Base-by-base conservation (phyloP, 2,888 invertebrate genomes). In the Cryptocheilus praepositus region DNA sequence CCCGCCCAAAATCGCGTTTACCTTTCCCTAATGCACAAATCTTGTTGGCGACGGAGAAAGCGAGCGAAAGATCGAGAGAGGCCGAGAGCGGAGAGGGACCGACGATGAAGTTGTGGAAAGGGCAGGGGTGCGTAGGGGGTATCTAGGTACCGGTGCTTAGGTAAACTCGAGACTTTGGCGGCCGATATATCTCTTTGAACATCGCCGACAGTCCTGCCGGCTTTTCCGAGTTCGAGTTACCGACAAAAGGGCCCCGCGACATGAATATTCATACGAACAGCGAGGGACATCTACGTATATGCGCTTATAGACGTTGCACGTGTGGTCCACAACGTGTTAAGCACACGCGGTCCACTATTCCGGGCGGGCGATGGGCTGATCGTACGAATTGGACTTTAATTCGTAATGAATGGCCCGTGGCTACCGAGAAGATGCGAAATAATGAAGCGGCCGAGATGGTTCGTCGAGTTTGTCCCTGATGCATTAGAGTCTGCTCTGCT, bases 11-110 rank as follows among this genome's bases (percentile, higher is more conserved):
- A 83, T 77, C 74, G 79, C 79, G 76, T 83, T 83, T 82, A 81
- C 80, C 75, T 80, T 81, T 70, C 64, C 64, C 65, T 82, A 83
- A 82, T 83, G 82, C 81, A 83, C 79, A 77, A 83, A 83, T 82
- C 83, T 80, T 77, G 81, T 83, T 66, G 52, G 63, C 56, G 56
- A 59, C 62, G 18, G 56, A 19, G 55, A 60, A 25, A 45, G 54
- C 3, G 52, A 52, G 15, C 22, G 25, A 7, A 2, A 22, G 28
- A 51, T 28, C 2, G 25, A n/a, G n/a, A n/a, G n/a, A n/a, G n/a
- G n/a, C n/a, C n/a, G 28, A 53, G n/a, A 22, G 21, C 43, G 51
- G 36, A 60, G 43, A 15, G 61, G 36, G 49, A n/a, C 8, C 28
- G 19, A 13, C 18, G 36, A 25, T 25, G 56, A 7, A 7, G 36